phyloP scores from a whole-genome alignment of 2,797 vertebrate species.

The Valencia hispanica region DNA sequence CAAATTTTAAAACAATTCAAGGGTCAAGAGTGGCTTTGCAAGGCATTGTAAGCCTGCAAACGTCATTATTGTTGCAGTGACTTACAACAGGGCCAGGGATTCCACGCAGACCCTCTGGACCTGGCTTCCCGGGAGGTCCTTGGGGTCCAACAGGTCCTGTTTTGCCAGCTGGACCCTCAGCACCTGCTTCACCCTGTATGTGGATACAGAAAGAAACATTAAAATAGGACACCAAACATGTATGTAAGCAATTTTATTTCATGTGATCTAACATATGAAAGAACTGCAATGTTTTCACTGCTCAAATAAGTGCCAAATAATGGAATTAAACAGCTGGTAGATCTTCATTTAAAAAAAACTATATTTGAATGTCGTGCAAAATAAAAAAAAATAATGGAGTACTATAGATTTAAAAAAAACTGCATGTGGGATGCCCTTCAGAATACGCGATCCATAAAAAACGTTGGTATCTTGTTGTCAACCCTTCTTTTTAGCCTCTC shows the following conservation, averaged over 20 bases:
- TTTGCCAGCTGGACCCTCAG: slow-evolving; percentile 94
- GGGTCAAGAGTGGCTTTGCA: no score
- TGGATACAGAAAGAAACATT: not conserved
- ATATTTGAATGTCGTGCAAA: not conserved
- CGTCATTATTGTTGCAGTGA: slow-evolving; percentile 18
- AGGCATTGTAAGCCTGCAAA: not conserved
- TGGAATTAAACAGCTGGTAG: not conserved
- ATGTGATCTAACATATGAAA: not conserved
- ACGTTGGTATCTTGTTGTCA: not conserved
- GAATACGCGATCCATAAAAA: not conserved
- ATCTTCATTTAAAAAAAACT: not conserved
- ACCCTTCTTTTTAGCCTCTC: not conserved
- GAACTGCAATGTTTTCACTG: not conserved
- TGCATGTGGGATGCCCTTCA: not conserved
- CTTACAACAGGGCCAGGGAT: slow-evolving; percentile 97
- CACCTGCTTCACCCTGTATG: slow-evolving; percentile 90
- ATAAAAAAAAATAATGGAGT: not conserved
- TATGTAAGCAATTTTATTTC: not conserved
- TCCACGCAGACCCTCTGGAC: slow-evolving; percentile 94
- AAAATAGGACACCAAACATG: not conserved
- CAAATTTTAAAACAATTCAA: not conserved
- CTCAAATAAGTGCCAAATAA: not conserved
- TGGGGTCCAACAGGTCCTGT: slow-evolving; percentile 97
- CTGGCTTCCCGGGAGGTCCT: slow-evolving; percentile 94
- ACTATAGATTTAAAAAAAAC: not conserved